Percentiles rank a stretch among this genome's conserved stretches.
These are phyloP conservation scores for Zapus hudsonius DNA, from an alignment of 2,113 vertebrate genomes.

Conservation along the genomic window DNA sequence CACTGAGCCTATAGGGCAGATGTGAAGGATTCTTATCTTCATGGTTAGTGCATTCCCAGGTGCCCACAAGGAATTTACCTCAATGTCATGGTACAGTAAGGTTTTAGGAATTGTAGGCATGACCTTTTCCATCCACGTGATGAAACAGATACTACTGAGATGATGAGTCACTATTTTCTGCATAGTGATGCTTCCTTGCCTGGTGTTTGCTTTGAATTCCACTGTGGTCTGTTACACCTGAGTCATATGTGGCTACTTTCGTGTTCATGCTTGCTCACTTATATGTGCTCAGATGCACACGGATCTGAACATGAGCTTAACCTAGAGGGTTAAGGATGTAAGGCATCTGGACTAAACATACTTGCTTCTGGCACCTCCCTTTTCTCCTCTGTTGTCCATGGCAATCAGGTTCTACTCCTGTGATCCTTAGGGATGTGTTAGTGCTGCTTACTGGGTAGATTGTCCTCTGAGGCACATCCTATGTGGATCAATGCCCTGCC, in stretches of 20 bases:
- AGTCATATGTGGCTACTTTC: background rate
- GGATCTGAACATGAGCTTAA: background rate
- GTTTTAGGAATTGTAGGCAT: background rate
- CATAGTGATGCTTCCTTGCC: background rate
- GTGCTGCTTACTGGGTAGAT: background rate
- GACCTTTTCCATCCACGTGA: background rate
- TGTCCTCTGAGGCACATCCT: background rate
- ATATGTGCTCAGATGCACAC: background rate
- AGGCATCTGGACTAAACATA: rapidly evolving
- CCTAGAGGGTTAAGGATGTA: background rate
- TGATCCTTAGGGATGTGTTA: background rate
- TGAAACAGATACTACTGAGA: background rate
- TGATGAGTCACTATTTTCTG: background rate
- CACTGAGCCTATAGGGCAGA: background rate
- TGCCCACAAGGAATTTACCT: background rate
- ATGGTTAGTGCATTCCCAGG: background rate
- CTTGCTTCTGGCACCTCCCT: background rate
- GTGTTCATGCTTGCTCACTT: background rate
- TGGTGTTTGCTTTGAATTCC: background rate
- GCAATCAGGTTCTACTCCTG: background rate
- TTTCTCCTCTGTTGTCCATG: no score
- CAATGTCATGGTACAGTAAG: background rate
- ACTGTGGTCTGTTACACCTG: background rate
- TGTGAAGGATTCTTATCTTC: background rate
- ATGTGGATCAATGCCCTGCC: no score